Evolutionary conservation across 2,888 invertebrate species (phyloP).

Genomic region (Notodonta dromedarius): DNA sequence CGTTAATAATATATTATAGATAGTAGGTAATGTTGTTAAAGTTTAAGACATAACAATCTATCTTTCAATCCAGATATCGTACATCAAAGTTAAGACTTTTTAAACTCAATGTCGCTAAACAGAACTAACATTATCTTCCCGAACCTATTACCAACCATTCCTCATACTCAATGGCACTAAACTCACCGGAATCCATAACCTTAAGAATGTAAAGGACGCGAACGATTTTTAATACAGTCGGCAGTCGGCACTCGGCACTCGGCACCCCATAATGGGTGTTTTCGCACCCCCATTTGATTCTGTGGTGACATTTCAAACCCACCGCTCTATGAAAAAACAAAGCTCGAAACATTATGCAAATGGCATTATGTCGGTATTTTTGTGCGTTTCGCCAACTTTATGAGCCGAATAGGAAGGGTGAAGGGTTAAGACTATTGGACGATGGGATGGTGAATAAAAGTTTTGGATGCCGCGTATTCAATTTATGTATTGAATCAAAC

Average conservation of each 20-base stretch:
- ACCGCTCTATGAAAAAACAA: slow-evolving; percentile 81
- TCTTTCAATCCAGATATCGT: background rate
- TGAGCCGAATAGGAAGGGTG: slow-evolving; percentile 80
- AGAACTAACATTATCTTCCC: background rate
- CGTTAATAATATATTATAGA: too few relatives aligned
- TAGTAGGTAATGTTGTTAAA: too few relatives aligned
- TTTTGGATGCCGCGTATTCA: slow-evolving; percentile 68
- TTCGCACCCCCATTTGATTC: slow-evolving; percentile 69
- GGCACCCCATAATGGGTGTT: slow-evolving; percentile 78
- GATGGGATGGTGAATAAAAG: slow-evolving; percentile 60
- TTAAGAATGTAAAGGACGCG: slow-evolving; percentile 78
- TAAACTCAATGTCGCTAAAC: background rate
- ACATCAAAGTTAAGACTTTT: background rate
- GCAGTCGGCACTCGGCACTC: slow-evolving; percentile 53
- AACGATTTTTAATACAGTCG: slow-evolving; percentile 81
- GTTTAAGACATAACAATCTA: too few relatives aligned
- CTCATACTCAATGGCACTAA: slow-evolving; percentile 42
- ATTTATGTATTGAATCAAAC: slow-evolving; percentile 51
- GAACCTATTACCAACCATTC: slow-evolving; percentile 11
- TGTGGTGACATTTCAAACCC: slow-evolving; percentile 83
- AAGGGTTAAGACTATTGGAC: slow-evolving; percentile 75
- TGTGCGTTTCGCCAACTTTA: slow-evolving; percentile 80
- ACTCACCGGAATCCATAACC: slow-evolving; percentile 70
- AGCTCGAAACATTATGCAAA: slow-evolving; percentile 82
- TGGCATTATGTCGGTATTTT: slow-evolving; percentile 82